phyloP scores from a whole-genome alignment of 2,797 vertebrate species.

The Avahi laniger region DNA sequence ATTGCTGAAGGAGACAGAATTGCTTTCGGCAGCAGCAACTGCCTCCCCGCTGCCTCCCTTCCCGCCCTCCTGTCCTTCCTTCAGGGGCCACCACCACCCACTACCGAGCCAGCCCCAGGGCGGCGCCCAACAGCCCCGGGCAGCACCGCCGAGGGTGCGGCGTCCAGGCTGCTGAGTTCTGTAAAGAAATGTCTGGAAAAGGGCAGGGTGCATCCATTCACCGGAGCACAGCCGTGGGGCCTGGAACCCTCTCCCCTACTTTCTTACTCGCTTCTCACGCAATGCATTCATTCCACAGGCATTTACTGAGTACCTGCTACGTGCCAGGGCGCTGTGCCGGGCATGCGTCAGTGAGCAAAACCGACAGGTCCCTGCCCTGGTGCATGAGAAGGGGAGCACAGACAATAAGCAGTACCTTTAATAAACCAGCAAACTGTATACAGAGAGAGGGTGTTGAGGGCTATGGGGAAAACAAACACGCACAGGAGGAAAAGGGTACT shows the following conservation, averaged over 20 bases:
- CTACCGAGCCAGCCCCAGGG: background rate
- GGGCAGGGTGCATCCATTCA: background rate
- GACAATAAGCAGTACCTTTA: background rate
- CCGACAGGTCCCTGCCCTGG: background rate
- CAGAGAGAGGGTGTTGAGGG: background rate
- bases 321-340: background rate
- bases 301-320: background rate
- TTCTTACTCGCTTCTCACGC: background rate
- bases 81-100: background rate
- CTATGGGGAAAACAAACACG: background rate
- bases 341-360: background rate
- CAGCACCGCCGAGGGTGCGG: background rate
- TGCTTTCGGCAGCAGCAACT: slow-evolving; percentile 39
- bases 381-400: background rate
- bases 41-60: background rate
- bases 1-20: slow-evolving; percentile 58
- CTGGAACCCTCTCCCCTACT: background rate
- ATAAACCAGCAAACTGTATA: background rate
- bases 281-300: background rate
- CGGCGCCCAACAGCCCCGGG: background rate
- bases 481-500: background rate
- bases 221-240: background rate
- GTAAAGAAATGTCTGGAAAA: background rate
- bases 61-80: background rate
- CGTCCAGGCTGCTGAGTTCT: background rate